Percentiles rank a stretch among this genome's conserved stretches.
These are phyloP conservation scores for Porites lutea DNA, from an alignment of 64 coral and sea anemone genomes.

Conservation along the genomic window DNA sequence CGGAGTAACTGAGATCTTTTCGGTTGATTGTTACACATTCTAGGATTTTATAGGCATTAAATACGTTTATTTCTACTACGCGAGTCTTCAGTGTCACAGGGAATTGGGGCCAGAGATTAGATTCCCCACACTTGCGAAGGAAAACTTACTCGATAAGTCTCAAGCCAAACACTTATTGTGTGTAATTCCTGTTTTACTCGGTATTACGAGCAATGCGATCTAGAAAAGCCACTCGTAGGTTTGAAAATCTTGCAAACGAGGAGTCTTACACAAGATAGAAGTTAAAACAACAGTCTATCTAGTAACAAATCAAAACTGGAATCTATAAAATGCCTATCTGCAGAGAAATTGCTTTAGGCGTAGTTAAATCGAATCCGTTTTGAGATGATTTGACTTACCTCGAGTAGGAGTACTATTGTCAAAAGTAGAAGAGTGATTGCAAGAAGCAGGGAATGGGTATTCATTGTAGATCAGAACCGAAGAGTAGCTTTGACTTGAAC, in stretches of 20 bases:
- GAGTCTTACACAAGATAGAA: not conserved
- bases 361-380: not conserved
- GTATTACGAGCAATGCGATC: not conserved
- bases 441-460: not conserved
- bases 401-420: not conserved
- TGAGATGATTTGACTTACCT: conserved; percentile 9
- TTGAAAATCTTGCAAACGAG: not conserved
- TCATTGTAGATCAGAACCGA: not conserved
- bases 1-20: too few species aligned
- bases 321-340: not conserved
- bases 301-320: not conserved
- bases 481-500: conserved; percentile 8
- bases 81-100: too few species aligned
- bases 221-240: not conserved
- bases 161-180: not conserved
- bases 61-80: too few species aligned
- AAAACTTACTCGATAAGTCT: not conserved
- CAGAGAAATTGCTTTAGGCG: not conserved
- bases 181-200: not conserved
- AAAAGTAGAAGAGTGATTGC: not conserved
- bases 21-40: too few species aligned
- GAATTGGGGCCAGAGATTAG: too few species aligned
- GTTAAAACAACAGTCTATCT: not conserved
- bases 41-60: too few species aligned
- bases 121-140: not conserved